These are phyloP conservation scores for Bombyx mandarina DNA, from an alignment of 1,140 invertebrate species.

Conservation along the genomic window DNA sequence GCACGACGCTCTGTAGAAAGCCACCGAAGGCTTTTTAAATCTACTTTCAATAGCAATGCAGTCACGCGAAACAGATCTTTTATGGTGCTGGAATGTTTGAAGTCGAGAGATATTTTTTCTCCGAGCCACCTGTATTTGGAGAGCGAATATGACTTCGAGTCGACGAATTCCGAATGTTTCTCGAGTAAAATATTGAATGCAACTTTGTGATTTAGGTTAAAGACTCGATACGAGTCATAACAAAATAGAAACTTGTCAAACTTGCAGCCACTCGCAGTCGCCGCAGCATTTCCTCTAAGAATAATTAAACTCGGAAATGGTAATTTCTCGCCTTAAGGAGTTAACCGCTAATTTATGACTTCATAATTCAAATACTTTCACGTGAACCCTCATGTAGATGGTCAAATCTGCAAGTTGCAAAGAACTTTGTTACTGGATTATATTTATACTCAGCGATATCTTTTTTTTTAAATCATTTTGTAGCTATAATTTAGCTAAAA, in stretches of 20 bases:
- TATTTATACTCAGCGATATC: no score
- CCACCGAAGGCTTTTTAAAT: constrained; percentile 12
- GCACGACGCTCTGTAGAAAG: background rate
- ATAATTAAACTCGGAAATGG: constrained; percentile 19
- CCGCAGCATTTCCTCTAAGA: constrained; percentile 10
- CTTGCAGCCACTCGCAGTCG: constrained; percentile 16
- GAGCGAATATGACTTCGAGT: background rate
- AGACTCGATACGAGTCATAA: constrained; percentile 11
- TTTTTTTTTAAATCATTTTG: no score
- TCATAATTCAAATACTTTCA: constrained; percentile 11
- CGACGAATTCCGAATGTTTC: constrained; percentile 13
- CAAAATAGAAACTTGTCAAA: constrained; percentile 18
- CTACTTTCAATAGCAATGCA: constrained; percentile 15
- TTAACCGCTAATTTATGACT: no score
- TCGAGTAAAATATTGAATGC: constrained; percentile 11
- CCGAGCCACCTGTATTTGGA: constrained; percentile 7
- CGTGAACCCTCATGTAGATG: background rate
- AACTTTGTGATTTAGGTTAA: constrained; percentile 12
- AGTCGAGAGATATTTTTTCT: constrained; percentile 14
- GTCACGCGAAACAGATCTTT: constrained; percentile 15
- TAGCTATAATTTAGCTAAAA: no score
- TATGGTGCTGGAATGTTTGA: constrained; percentile 16
- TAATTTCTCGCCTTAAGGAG: constrained; percentile 18
- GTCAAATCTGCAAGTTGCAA: no score
- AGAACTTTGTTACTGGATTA: no score